These are phyloP conservation scores for Oncorhynchus keta DNA, from an alignment of 2,113 vertebrate species.

Conservation along the genomic window DNA sequence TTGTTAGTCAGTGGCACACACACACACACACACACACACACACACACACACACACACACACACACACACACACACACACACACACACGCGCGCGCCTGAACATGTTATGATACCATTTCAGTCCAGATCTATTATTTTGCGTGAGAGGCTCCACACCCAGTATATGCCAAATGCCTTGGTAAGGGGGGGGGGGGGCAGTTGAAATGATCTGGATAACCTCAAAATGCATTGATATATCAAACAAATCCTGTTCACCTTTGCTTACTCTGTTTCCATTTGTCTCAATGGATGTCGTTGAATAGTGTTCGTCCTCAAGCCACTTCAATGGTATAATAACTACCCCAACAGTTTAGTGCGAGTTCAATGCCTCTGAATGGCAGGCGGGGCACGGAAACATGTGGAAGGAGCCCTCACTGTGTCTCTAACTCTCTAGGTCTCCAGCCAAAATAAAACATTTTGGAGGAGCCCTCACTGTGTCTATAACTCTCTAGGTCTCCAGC, in stretches of 20 bases:
- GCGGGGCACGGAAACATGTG: conserved; percentile 19
- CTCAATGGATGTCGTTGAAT: conserved; percentile 2
- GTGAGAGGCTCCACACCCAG: background rate
- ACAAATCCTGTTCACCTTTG: conserved; percentile 5
- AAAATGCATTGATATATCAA: conserved; percentile 8
- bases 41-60: background rate
- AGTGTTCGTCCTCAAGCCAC: conserved; percentile 4
- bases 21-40: background rate
- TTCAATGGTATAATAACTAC: conserved; percentile 37
- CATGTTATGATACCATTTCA: no score
- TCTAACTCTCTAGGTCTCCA: conserved; percentile 17
- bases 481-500: conserved; percentile 24
- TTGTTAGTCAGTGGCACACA: background rate
- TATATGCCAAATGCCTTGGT: background rate
- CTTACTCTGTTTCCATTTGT: conserved; percentile 16
- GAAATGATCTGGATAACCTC: background rate
- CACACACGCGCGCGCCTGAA: background rate
- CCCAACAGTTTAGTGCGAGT: conserved; percentile 41
- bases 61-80: no score
- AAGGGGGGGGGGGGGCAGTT: no score
- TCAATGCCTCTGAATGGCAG: conserved; percentile 40
- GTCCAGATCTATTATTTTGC: background rate
- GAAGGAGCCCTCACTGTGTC: background rate
- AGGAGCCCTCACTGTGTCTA: background rate
- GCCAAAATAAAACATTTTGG: conserved; percentile 23